A percentile compares a stretch with the other conserved stretches of the same genome.
These are phyloP conservation scores for cattle (Bos taurus) DNA, from an alignment of 2,113 vertebrate genomes.

Conservation along the genomic window DNA sequence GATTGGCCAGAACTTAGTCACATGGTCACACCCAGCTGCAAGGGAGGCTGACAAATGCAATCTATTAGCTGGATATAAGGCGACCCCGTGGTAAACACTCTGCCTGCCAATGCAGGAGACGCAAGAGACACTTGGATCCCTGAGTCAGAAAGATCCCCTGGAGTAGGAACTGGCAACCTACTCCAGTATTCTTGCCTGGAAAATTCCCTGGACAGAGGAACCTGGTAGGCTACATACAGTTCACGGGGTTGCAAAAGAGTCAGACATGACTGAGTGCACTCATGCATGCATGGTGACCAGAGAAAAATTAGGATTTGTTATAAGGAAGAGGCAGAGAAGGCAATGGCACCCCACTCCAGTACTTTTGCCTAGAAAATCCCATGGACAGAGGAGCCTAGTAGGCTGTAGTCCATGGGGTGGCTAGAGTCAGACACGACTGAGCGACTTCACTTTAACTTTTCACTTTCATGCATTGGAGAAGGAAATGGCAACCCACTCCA, in stretches of 20 bases:
- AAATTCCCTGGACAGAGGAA: background rate
- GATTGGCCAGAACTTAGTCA: background rate
- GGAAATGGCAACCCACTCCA: too few species aligned
- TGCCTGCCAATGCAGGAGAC: background rate
- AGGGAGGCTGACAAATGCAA: background rate
- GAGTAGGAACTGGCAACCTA: background rate
- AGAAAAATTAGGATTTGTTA: background rate
- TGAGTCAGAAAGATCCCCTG: background rate
- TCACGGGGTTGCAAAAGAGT: fast-evolving
- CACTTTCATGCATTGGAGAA: too few species aligned
- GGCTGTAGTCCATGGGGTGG: too few species aligned
- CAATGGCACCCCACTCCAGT: too few species aligned
- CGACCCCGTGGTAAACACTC: background rate
- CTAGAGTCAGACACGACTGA: too few species aligned
- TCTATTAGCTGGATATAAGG: background rate
- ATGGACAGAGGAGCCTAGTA: too few species aligned
- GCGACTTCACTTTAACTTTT: too few species aligned
- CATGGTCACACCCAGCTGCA: background rate
- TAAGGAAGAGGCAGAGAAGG: background rate
- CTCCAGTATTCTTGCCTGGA: background rate
- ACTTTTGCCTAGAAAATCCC: too few species aligned
- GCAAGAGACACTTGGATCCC: background rate
- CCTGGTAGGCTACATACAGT: background rate
- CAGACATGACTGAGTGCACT: background rate
- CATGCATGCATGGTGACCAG: background rate